These are phyloP conservation scores for Yponomeuta evonymella DNA, from an alignment of 2,888 invertebrate species.

Conservation along the genomic window DNA sequence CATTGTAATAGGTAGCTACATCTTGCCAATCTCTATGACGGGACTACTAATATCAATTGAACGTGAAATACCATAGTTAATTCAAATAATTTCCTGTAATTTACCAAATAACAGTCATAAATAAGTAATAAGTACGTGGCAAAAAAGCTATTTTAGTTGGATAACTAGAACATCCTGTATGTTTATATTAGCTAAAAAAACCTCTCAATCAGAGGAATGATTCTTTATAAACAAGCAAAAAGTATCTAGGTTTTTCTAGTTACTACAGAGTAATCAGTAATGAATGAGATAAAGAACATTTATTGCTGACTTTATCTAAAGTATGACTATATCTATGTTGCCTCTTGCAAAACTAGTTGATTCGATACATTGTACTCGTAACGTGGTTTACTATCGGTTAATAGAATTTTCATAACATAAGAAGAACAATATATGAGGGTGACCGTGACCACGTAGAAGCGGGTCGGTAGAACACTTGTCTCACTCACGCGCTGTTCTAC, in stretches of 20 bases:
- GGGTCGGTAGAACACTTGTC: too few relatives aligned
- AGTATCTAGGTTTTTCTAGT: neutral
- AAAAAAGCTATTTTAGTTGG: neutral
- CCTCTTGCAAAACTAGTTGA: too few relatives aligned
- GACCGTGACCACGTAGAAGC: too few relatives aligned
- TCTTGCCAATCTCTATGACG: neutral
- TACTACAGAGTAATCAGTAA: neutral
- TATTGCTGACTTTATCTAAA: neutral
- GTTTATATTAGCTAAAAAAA: neutral
- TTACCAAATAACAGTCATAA: neutral
- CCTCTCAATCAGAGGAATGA: neutral
- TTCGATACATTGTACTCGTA: too few relatives aligned
- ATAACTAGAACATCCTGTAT: neutral
- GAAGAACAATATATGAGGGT: too few relatives aligned
- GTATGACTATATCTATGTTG: neutral
- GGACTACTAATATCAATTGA: neutral
- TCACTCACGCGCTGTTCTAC: too few relatives aligned
- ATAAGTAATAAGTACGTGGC: neutral
- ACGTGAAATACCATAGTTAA: neutral
- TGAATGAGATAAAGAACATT: constrained; percentile 3
- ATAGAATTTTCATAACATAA: too few relatives aligned
- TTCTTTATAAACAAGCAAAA: neutral
- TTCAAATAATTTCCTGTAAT: neutral
- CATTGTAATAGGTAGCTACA: neutral
- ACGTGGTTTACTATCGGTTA: too few relatives aligned